Percentiles rank a stretch among this genome's conserved stretches.
Conservation (phyloP, 1,140 invertebrate genomes). For the Pogonomyrmex barbatus region DNA sequence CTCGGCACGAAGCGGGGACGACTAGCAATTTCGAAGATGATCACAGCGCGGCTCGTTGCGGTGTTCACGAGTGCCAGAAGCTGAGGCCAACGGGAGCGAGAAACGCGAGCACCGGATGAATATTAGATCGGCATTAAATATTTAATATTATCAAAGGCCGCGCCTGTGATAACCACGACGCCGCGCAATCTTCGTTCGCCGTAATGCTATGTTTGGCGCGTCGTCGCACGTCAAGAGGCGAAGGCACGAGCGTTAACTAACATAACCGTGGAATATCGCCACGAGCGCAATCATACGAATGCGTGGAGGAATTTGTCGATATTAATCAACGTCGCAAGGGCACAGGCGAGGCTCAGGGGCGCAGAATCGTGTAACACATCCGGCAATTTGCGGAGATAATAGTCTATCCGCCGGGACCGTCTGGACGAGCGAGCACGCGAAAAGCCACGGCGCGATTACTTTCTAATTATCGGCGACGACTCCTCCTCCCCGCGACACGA, state of each 20-base stretch:
- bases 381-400: constrained; percentile 56
- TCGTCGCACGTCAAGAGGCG: constrained; percentile 9
- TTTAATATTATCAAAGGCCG: constrained; percentile 57
- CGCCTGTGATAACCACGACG: constrained; percentile 18
- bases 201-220: constrained; percentile 40
- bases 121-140: constrained; percentile 47
- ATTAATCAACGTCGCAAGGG: constrained; percentile 70
- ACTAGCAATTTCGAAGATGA: constrained; percentile 55
- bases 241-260: constrained; percentile 42
- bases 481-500: constrained; percentile 26
- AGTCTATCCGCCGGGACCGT: constrained; percentile 9
- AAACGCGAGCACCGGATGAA: constrained; percentile 28
- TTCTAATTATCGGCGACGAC: constrained; percentile 61
- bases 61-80: constrained; percentile 12
- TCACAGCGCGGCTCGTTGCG: constrained; percentile 37
- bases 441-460: constrained; percentile 27
- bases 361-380: not conserved
- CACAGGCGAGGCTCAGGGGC: not conserved
- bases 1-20: constrained; percentile 16
- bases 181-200: constrained; percentile 44
- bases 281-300: constrained; percentile 64
- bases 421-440: constrained; percentile 15
- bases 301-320: constrained; percentile 71
- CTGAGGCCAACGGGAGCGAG: constrained; percentile 40
- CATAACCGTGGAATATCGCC: constrained; percentile 49